Base-by-base conservation (phyloP, 1,140 invertebrate genomes). In the Eueides isabella region DNA sequence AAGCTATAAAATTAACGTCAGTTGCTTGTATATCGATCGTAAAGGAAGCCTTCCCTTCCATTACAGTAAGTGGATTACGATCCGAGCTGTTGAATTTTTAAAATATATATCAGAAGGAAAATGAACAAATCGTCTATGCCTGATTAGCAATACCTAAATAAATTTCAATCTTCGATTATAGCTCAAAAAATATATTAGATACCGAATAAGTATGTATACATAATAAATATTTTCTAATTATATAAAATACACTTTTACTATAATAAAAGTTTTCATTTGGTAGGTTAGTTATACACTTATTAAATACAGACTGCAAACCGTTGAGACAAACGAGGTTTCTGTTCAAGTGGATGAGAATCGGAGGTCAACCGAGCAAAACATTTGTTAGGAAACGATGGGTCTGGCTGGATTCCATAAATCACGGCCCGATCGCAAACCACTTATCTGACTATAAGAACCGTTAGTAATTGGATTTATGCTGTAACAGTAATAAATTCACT, bases 311-410 rank as follows among this genome's bases (percentile, higher is more conserved):
- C 67, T 28, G 19, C 67, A 62, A 70, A 70, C 61, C 72, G 62
- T 62, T 73, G 55, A 72, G 68, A 77, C 55, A 35, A 71, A 77
- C 68, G 69, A 72, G 71, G 38, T 65, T 62, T 68, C 31, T 62
- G 48, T 35, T 29, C 68, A 74, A 73, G 63, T 62, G 35, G 68
- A 71, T 70, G 71, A 61, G 70, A 76, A 72, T 72, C 62, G 16
- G 69, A 67, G 76, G 68, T 78, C 76, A 67, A 44, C 35, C 14
- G 66, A 67, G 72, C 65, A 69, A 78, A 78, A 68, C 76, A 78
- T 75, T 78, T 69, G 30, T 72, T 65, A 66, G 67, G 62, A 48
- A 68, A 41, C 63, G 71, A 67, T 67, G 38, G 48, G 65, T 65
- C 38, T 65, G 38, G 66, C 38, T 31, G 65, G 69, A n/a, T 69